These are phyloP conservation scores for Micronycteris hirsuta DNA, from an alignment of 2,113 vertebrate species.

Conservation along the genomic window DNA sequence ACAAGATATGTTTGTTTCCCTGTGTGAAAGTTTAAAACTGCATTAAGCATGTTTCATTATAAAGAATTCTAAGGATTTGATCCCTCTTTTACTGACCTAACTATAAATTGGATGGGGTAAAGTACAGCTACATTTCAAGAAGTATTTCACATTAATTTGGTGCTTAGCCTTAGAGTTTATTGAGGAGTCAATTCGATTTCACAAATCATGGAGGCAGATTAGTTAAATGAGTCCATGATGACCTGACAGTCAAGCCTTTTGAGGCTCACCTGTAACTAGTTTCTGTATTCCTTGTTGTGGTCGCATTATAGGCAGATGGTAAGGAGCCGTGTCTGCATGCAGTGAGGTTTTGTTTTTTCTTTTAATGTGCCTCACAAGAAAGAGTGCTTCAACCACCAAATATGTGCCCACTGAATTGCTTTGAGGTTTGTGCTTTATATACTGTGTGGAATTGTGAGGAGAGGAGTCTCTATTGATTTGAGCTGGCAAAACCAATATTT, in stretches of 20 bases:
- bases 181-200: not conserved
- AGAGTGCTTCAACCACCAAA: not conserved
- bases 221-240: not conserved
- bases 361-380: not conserved
- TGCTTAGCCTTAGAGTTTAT: not conserved
- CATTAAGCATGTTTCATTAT: not conserved
- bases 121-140: not conserved
- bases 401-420: not conserved
- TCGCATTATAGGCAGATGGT: not conserved
- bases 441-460: not conserved
- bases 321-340: not conserved
- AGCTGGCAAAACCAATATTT: constrained; percentile 49
- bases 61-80: not conserved
- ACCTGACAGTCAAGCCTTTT: not conserved
- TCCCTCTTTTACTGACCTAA: constrained; percentile 24
- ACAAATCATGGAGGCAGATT: not conserved
- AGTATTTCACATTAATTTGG: not conserved
- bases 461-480: not conserved
- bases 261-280: not conserved
- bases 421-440: constrained; percentile 18
- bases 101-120: not conserved
- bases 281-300: not conserved
- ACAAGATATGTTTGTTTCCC: not conserved
- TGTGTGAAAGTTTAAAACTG: not conserved
- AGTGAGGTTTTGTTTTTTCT: constrained; percentile 22